Percentiles rank a stretch among this genome's conserved stretches.
Conservation (phyloP, 2,797 vertebrate species). For the Dryobates pubescens region DNA sequence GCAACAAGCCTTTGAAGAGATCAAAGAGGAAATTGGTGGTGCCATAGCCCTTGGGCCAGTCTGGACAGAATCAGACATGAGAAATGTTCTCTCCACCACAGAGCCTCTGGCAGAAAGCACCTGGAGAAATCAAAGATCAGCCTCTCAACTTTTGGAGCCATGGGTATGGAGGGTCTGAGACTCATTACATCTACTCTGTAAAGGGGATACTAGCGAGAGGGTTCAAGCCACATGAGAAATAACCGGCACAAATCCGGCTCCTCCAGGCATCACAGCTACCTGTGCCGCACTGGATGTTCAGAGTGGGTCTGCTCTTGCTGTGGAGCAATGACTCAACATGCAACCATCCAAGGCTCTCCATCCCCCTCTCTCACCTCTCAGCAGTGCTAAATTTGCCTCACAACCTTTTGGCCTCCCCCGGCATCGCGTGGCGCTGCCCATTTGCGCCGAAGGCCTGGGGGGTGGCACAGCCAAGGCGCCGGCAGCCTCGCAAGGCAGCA, state of each 20-base stretch:
- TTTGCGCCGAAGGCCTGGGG: fast-evolving
- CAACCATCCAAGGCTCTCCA: neutral
- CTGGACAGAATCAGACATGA: neutral
- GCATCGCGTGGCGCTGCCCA: fast-evolving
- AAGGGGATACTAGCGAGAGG: neutral
- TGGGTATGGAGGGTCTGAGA: neutral
- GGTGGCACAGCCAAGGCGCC: neutral
- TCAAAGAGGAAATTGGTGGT: neutral
- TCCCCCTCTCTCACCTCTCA: neutral
- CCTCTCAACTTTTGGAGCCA: neutral
- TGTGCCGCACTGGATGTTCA: fast-evolving
- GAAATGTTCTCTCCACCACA: neutral
- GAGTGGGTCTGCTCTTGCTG: neutral
- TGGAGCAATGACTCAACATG: fast-evolving
- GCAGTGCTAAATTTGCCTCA: fast-evolving
- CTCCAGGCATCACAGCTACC: fast-evolving
- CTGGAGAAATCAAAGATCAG: fast-evolving
- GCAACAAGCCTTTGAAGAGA: neutral
- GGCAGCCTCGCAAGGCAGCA: neutral
- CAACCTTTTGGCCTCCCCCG: fast-evolving
- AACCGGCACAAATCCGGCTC: fast-evolving
- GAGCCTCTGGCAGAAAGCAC: neutral
- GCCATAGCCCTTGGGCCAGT: neutral
- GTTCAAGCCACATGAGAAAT: fast-evolving
- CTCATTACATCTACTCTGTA: neutral